Base-by-base conservation (phyloP, 2,888 invertebrate genomes). In the Eupithecia subfuscata region DNA sequence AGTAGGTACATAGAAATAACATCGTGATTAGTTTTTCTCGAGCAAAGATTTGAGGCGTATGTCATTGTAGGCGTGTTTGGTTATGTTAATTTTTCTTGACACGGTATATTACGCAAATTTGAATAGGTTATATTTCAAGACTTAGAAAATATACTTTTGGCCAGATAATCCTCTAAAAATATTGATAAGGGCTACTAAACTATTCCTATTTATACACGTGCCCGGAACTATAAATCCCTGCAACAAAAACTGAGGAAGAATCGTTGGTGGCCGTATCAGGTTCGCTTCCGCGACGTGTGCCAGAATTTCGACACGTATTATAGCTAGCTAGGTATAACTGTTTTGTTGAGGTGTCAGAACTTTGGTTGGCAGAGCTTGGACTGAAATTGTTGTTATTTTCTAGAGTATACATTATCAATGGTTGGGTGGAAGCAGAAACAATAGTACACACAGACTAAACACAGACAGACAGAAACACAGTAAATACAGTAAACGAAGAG, bases 221-320 rank as follows among this genome's bases (percentile, higher is more conserved):
- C 88, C 87, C 89, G 90, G 93, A 92, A 91, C 91, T 88, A 92
- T 92, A 92, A 92, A 92, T 89, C 85, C 83, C 80, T 86, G 86
- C 86, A 85, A 90, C 88, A 92, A 91, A 91, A 92, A 91, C 87
- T 78, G 76, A 88, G 90, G 88, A 89, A 89, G 88, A 81, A 76
- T 84, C 90, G 91, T 87, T 84, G 92, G 92, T 90, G 92, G 92
- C 88, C 77, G 88, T 92, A 89, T 91, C 90, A 84, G 86, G 83
- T 91, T 91, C 88, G 83, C 89, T 91, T 92, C 90, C 91, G 88
- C 84, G 84, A 82, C 87, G 87, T 88, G 88, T 88, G 89, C 82
- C 85, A 85, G 80, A 75, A 75, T 81, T 82, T 75, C 80, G 79
- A 82, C 79, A 78, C 76, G 0, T 37, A 7, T 37, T 37, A 37